Base-by-base conservation (phyloP, 2,113 vertebrate species). In the Egretta garzetta region DNA sequence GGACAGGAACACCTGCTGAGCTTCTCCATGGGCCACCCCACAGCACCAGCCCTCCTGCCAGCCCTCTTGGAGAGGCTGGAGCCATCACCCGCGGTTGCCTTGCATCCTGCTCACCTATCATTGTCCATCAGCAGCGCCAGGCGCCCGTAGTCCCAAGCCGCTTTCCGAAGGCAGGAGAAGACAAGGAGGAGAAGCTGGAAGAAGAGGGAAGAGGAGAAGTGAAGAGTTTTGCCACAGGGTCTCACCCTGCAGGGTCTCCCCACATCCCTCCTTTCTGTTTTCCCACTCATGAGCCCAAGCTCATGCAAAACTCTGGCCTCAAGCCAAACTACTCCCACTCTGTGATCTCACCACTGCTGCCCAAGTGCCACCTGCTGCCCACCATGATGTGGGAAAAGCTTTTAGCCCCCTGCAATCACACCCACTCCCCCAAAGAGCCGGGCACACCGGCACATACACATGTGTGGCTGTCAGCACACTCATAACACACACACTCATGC, bases 121-220 rank as follows among this genome's bases (percentile, higher is more conserved):
- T 99, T 99, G 95, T 99, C 99, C 98, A 99, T 99, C 67, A 99
- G 98, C 95, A 99, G 97, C 6, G 99, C 99, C 96, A 99, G 97
- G 70, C 99, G 99, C 22, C 99, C 99, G 0, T 99, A 99, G 97
- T 99, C 99, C 99, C 99, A 99, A 5, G 99, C 99, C 0, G 99
- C 99, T 97, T 99, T 99, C 96, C 99, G 99, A 96, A 99, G 98
- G 95, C 99, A 99, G 73, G 99, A 99, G 91, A 99, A 99, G 79
- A 99, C 71, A 82, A 99, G 94, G 49, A 99, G 88, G 33, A 99
- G 97, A 64, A 99, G 93, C 99, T 99, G 87, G 5, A 67, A 80
- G 52, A 86, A 64, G 41, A 83, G 27, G 45, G 32, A 91, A 71
- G 68, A 84, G 41, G 16, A 49, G 3, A 71, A 47, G 23, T 55